Conservation (phyloP, 2,888 invertebrate genomes). For the Trilocha varians region DNA sequence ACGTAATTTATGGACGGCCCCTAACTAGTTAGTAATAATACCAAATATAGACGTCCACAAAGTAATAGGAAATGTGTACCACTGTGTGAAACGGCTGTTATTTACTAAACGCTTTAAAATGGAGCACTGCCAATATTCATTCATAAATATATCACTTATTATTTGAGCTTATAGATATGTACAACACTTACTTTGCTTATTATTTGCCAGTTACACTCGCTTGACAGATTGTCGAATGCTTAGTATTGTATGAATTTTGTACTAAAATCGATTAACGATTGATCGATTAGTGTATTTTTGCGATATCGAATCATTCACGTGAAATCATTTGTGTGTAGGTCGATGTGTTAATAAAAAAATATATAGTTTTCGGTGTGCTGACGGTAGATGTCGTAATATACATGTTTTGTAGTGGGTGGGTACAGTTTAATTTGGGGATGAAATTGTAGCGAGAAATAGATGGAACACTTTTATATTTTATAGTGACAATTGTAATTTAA, state of each 20-base stretch:
- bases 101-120: constrained; percentile 22
- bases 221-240: not conserved
- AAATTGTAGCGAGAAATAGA: no score
- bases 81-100: constrained; percentile 16
- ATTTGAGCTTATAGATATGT: constrained; percentile 3
- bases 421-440: not conserved
- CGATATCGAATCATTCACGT: not conserved
- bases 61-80: not conserved
- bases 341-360: not conserved
- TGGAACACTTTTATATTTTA: no score
- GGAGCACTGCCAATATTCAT: constrained; percentile 54
- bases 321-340: constrained; percentile 3
- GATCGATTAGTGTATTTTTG: not conserved
- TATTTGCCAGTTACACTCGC: constrained; percentile 6
- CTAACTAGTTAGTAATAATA: no score
- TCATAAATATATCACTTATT: constrained; percentile 27
- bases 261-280: not conserved
- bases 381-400: constrained; percentile 5
- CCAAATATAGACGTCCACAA: no score
- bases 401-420: not conserved
- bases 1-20: no score
- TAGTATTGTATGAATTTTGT: not conserved
- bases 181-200: not conserved
- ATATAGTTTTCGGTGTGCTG: not conserved
- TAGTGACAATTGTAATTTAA: no score